Evolutionary conservation across 2,113 vertebrate species (phyloP).

Genomic region (Murina feae): DNA sequence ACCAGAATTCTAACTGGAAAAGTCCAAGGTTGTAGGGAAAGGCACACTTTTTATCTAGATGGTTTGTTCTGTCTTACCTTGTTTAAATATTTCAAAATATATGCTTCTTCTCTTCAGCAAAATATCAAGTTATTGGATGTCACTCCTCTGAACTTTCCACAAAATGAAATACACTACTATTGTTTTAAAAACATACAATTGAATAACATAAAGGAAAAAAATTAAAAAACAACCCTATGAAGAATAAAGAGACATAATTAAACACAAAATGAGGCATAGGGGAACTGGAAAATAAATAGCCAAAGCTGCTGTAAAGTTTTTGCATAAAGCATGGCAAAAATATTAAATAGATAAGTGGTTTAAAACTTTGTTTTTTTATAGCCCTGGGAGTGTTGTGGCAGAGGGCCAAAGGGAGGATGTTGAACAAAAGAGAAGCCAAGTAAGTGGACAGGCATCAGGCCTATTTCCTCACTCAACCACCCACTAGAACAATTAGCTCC

Average conservation of each 20-base stretch:
- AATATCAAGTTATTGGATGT: neutral
- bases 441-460: neutral
- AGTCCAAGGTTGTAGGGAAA: neutral
- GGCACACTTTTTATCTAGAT: neutral
- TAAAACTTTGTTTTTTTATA: neutral
- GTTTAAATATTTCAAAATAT: conserved; percentile 31
- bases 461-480: neutral
- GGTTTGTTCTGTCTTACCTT: neutral
- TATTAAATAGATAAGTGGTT: neutral
- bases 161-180: neutral
- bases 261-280: neutral
- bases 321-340: neutral
- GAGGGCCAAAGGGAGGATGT: rapidly evolving
- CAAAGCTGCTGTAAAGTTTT: neutral
- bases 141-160: neutral
- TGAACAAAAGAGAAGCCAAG: neutral
- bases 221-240: neutral
- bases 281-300: neutral
- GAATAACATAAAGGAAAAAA: neutral
- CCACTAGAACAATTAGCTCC: neutral
- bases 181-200: neutral
- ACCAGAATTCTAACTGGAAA: neutral
- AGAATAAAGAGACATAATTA: neutral
- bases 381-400: neutral
- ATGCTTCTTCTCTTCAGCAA: neutral